Base-by-base conservation (phyloP, 2,113 vertebrate genomes). In the Chloebia gouldiae region DNA sequence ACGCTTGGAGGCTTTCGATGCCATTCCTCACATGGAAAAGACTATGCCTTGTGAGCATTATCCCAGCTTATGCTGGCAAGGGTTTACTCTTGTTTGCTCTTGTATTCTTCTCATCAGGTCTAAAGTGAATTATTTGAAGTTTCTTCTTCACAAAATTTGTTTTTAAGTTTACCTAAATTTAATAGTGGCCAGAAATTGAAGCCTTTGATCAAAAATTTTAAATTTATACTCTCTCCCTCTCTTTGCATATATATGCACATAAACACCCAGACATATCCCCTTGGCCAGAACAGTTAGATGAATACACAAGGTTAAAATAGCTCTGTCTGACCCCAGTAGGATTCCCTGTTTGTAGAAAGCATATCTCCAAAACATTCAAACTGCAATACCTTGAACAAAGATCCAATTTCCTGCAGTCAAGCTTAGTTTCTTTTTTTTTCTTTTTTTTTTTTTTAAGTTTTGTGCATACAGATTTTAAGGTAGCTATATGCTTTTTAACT, bases 21-120 rank as follows among this genome's bases (percentile, higher is more conserved):
- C 89, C 70, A 82, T 87, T 95, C 75, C 90, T 91, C 81, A 69
- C 70, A 85, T 82, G 94, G 95, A 87, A 93, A 90, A 82, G 51
- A 23, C 53, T 66, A 16, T 4, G 10, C 8, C 66, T 86, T 57
- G 50, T 56, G 61, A 73, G 66, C 68, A 16, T 70, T 61, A 80
- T 16, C 51, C 78, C 59, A 63, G 64, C 13, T 70, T 59, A 54
- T 1, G 22, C 68, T 47, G 42, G 54, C 35, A 80, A 42, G 11
- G 24, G 30, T 33, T 81, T 76, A 44, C 16, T 7, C 31, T 80
- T 30, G 21, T 42, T 83, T 80, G 57, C 42, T 53, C 61, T n/a
- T 61, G n/a, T 50, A 42, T 81, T 84, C 72, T 66, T 70, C 66
- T 73, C 17, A 6, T 87, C 68, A 28, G 14, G 31, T 40, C 65